A percentile compares a stretch with the other conserved stretches of the same genome.
phyloP scores from a whole-genome alignment of 2,888 invertebrate genomes.

The Phyllotreta striolata region DNA sequence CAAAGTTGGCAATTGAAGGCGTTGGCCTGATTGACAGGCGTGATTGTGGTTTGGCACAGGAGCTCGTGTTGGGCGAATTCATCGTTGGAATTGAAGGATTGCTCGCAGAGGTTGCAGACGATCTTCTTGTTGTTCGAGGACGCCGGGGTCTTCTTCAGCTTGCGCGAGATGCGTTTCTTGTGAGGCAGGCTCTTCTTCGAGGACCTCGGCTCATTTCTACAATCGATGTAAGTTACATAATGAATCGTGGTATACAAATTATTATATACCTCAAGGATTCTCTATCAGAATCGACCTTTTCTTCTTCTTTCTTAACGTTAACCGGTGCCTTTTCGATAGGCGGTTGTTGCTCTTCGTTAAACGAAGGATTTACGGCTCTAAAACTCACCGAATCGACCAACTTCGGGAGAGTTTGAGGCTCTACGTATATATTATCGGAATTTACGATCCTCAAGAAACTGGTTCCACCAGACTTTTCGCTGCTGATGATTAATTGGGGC shows the following conservation, averaged over 20 bases:
- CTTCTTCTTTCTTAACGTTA: constrained; percentile 53
- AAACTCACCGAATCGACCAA: constrained; percentile 46
- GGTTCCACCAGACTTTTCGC: constrained; percentile 43
- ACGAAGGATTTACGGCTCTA: constrained; percentile 30
- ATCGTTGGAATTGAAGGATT: constrained; percentile 59
- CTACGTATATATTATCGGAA: constrained; percentile 55
- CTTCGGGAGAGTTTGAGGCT: constrained; percentile 49
- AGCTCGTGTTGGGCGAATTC: constrained; percentile 64
- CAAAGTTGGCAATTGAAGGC: constrained; percentile 81
- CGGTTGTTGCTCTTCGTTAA: constrained; percentile 5
- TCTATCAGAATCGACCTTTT: constrained; percentile 55
- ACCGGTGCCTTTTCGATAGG: constrained; percentile 25
- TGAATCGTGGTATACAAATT: not conserved
- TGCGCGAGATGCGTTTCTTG: constrained; percentile 84
- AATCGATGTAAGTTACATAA: constrained; percentile 27
- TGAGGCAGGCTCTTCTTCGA: constrained; percentile 80
- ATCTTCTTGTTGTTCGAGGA: constrained; percentile 51
- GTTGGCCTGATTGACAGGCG: constrained; percentile 61
- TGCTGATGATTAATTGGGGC: constrained; percentile 53
- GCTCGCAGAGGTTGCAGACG: constrained; percentile 63
- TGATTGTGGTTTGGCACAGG: constrained; percentile 59
- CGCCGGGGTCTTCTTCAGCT: constrained; percentile 65
- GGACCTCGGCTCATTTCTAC: constrained; percentile 54
- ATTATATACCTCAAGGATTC: constrained; percentile 48
- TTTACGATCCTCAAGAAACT: constrained; percentile 58